Percentiles rank a stretch among this genome's conserved stretches.
phyloP scores from a whole-genome alignment of 2,797 vertebrate species.

The Psittacula echo region DNA sequence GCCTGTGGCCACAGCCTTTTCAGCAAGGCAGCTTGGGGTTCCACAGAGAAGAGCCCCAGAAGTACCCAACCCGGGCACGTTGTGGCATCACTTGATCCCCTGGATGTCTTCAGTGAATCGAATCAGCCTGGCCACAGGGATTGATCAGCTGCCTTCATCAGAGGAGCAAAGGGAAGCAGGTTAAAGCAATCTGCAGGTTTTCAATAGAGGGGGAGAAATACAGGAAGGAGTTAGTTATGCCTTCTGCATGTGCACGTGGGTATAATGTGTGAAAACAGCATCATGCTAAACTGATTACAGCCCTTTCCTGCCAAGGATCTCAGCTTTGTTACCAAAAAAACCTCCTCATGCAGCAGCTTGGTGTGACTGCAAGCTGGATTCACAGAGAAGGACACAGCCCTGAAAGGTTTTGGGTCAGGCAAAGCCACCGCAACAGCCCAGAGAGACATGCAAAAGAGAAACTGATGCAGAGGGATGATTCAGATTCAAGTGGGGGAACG shows the following conservation, averaged over 20 bases:
- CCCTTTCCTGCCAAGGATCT: neutral
- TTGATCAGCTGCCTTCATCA: neutral
- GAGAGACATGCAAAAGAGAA: neutral
- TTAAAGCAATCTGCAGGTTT: neutral
- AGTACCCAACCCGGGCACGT: accelerated
- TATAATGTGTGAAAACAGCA: constrained; percentile 10
- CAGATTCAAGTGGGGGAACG: neutral
- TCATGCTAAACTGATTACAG: neutral
- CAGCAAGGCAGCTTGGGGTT: neutral
- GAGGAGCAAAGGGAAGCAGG: neutral
- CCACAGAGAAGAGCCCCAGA: neutral
- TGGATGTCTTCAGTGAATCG: neutral
- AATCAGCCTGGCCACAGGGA: neutral
- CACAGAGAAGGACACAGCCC: neutral
- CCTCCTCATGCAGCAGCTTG: neutral
- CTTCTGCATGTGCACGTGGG: accelerated
- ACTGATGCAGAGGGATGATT: neutral
- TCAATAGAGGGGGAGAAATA: neutral
- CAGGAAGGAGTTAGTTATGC: neutral
- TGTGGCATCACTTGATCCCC: neutral
- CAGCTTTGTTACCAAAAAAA: neutral
- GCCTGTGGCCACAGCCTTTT: accelerated
- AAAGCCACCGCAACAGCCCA: neutral
- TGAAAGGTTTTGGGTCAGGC: neutral
- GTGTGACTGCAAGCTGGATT: neutral